Base-by-base conservation (phyloP, 2,113 vertebrate genomes). In the Nothoprocta perdicaria region DNA sequence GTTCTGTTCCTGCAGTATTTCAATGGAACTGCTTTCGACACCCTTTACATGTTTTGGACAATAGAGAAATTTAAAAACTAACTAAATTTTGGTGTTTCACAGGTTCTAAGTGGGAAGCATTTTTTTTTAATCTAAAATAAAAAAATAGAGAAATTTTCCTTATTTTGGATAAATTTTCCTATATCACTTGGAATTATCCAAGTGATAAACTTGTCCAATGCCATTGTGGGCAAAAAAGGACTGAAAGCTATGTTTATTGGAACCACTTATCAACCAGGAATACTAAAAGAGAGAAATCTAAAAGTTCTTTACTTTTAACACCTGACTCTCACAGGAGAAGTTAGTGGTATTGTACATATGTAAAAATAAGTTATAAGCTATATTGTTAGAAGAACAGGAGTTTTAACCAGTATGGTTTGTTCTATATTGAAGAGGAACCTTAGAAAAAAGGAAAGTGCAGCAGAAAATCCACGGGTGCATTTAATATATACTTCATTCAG, bases 251-350 rank as follows among this genome's bases (percentile, higher is more conserved):
- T 33, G 4, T 74, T 92, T 80, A 26, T 29, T 60, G 18, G n/a
- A 66, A 77, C 15, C 85, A 77, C 45, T 73, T 84, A 50, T 33
- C 52, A 82, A 82, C 52, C 85, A 80, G 8, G 9, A 65, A 60
- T 89, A 63, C 22, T 55, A 52, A 86, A 14, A 12, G 69, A 89
- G 14, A 10, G 14, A 85, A 93, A 85, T 65, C 10, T 85, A 38
- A 89, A 92, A 85, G 12, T 14, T 82, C 41, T 79, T 91, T 79
- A 4, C 35, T 94, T 96, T 92, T 38, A 73, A 38, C 33, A 38
- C 10, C 41, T 82, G 35, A n/a, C n/a, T 68, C 43, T 74, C 31
- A 87, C 13, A 55, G 26, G 14, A 79, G 29, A 80, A 53, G 10
- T 53, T 0, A 4, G 6, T 61, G 33, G 10, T 45, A 62, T 16